Evolutionary conservation across 2,888 invertebrate genomes (phyloP).

Genomic region (Anticlea derivata): DNA sequence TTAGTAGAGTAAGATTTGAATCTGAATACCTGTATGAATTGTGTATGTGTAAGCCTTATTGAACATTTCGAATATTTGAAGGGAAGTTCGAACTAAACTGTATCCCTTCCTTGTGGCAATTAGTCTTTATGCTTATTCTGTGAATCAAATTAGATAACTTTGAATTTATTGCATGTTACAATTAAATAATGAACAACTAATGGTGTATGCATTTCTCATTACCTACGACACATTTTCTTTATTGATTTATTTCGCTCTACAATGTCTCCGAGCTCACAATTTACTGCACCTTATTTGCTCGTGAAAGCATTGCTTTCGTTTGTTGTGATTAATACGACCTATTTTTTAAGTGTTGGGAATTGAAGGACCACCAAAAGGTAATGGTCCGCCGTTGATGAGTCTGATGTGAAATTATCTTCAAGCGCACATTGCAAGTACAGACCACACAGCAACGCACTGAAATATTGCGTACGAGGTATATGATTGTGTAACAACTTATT

Average conservation of each 20-base stretch:
- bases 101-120: no score
- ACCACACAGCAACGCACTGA: slow-evolving; percentile 7
- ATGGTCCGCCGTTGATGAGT: slow-evolving; percentile 21
- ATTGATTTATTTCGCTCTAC: slow-evolving; percentile 63
- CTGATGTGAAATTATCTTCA: slow-evolving; percentile 8
- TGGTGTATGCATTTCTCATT: slow-evolving; percentile 50
- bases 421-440: neutral
- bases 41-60: no score
- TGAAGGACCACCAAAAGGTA: slow-evolving; percentile 38
- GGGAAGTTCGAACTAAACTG: no score
- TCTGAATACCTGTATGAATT: no score
- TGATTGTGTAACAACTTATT: neutral
- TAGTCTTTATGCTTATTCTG: slow-evolving; percentile 2
- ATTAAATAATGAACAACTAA: slow-evolving; percentile 60
- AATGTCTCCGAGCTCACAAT: slow-evolving; percentile 43
- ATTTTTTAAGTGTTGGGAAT: slow-evolving; percentile 32
- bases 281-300: slow-evolving; percentile 44
- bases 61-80: no score
- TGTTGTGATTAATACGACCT: slow-evolving; percentile 35
- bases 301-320: slow-evolving; percentile 35
- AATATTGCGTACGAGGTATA: no score
- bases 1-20: no score
- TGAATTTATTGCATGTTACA: slow-evolving; percentile 66
- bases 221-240: slow-evolving; percentile 62
- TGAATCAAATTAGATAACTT: slow-evolving; percentile 55